Evolutionary conservation across 1,140 invertebrate species (phyloP), one percentile per base, ranked within the genome.

Genomic region (Lerema accius): DNA sequence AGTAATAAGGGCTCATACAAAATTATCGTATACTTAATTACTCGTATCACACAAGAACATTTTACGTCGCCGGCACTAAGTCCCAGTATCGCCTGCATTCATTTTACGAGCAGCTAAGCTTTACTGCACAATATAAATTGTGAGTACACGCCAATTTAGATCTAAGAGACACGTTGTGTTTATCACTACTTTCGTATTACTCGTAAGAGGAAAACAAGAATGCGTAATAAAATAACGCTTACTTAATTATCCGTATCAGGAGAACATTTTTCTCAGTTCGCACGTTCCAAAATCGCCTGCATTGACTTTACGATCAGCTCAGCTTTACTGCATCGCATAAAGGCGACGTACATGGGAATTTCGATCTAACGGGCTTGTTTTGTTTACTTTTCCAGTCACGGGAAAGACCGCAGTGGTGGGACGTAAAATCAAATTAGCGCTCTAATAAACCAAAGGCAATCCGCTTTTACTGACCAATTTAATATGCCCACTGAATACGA

Each of bases 391-490:
- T 79, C 76, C 66, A 80, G 78, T 80, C 75, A 83, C 81, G 80
- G 65, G 70, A 61, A 59, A 69, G 67, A 68, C 79, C 73, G 71
- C 72, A 69, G 73, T 67, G 72, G 74, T 65, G 56, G 71, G 69
- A 70, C 80, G 70, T 78, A 71, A 76, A 86, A 86, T 86, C 81
- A 79, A 84, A 86, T 86, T 84, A 86, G 76, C 63, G 69, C 78
- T 70, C 81, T 82, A 84, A 86, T 86, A 84, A 82, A 82, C 71
- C 83, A 86, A 82, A 78, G 69, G 78, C 73, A 82, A 80, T 83
- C 70, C 79, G 68, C 66, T 82, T 79, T 73, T 76, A 65, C 71
- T 65, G 71, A 65, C 68, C 78, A 76, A 78, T 78, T 82, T 79
- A 79, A 79, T 76, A 76, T 76, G 67, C 69, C 70, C 71, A 67